Conservation (phyloP, 2,797 vertebrate species). For the Typhlichthys eigenmanni region DNA sequence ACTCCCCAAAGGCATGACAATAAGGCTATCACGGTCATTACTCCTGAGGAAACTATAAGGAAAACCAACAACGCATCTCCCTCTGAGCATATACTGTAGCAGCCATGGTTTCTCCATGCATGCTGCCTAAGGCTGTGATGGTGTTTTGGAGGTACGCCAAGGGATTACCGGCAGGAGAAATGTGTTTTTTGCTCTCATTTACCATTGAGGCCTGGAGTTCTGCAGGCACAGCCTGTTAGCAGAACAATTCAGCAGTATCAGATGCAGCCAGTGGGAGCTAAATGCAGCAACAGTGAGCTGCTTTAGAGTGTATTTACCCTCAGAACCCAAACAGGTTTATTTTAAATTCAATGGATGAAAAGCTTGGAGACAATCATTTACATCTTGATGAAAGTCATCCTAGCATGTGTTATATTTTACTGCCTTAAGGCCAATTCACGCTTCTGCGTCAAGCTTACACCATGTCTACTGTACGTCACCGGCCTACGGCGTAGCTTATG, state of each 20-base stretch:
- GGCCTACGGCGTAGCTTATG: too few species aligned
- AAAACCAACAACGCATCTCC: conserved; percentile 66
- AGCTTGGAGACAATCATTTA: conserved; percentile 35
- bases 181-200: conserved; percentile 58
- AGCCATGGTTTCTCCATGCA: conserved; percentile 42
- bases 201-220: conserved; percentile 50
- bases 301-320: conserved; percentile 42
- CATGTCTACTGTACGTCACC: too few species aligned
- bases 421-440: neutral
- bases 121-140: conserved; percentile 55
- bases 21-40: conserved; percentile 59
- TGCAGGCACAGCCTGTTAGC: conserved; percentile 57
- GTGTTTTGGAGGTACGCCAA: conserved; percentile 62
- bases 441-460: neutral
- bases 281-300: conserved; percentile 27
- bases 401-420: neutral
- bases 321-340: conserved; percentile 32
- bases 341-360: conserved; percentile 35
- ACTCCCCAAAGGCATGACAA: conserved; percentile 56
- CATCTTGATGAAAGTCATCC: conserved; percentile 6
- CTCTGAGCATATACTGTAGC: conserved; percentile 34
- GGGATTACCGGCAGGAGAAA: conserved; percentile 57
- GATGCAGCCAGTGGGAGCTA: conserved; percentile 37
- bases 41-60: conserved; percentile 60
- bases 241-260: conserved; percentile 42